Evolutionary conservation across 1,140 invertebrate genomes (phyloP).

Genomic region (Eulimnadia texana): DNA sequence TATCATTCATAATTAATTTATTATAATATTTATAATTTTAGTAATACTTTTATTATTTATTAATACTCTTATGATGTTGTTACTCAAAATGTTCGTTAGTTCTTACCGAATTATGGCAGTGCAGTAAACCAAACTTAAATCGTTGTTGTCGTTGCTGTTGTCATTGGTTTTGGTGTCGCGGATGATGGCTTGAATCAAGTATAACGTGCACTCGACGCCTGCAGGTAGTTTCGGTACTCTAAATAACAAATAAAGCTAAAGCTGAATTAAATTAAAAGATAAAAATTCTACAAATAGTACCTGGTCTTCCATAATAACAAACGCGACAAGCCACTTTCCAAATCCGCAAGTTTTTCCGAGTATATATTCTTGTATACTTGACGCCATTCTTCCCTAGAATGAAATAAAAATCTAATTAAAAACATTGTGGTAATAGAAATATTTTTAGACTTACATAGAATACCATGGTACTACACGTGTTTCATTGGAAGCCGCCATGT

Average conservation of each 20-base stretch:
- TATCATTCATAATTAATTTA: too few relatives aligned
- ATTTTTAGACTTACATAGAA: slow-evolving; percentile 15
- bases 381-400: slow-evolving; percentile 38
- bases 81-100: background rate
- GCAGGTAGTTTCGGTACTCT: slow-evolving; percentile 45
- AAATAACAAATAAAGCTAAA: background rate
- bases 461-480: slow-evolving; percentile 19
- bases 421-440: background rate
- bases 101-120: slow-evolving; percentile 38
- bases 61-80: background rate
- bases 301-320: slow-evolving; percentile 44
- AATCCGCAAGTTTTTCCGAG: slow-evolving; percentile 28
- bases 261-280: background rate
- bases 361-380: slow-evolving; percentile 38
- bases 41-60: background rate
- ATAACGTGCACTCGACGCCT: slow-evolving; percentile 48
- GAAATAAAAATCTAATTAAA: background rate
- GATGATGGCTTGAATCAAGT: slow-evolving; percentile 41
- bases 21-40: too few relatives aligned
- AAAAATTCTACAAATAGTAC: slow-evolving; percentile 21
- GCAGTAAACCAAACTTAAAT: slow-evolving; percentile 41
- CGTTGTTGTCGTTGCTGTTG: slow-evolving; percentile 23
- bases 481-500: background rate
- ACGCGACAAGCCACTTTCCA: slow-evolving; percentile 34
- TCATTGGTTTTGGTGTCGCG: slow-evolving; percentile 29